A percentile compares a stretch with the other conserved stretches of the same genome.
phyloP scores from a whole-genome alignment of 2,797 vertebrate species.

The Euthynnus affinis region DNA sequence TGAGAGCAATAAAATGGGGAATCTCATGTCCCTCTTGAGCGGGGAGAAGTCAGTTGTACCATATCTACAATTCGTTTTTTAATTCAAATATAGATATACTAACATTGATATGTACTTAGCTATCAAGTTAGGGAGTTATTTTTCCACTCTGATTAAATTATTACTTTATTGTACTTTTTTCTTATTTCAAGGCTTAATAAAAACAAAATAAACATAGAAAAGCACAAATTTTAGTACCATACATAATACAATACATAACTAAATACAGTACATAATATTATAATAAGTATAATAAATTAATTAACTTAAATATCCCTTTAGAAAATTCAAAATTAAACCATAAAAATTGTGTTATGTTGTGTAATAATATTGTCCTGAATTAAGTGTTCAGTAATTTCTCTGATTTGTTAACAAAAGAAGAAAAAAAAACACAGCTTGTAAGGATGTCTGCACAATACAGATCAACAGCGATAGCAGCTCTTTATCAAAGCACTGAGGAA shows the following conservation, averaged over 20 bases:
- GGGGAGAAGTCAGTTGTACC: constrained; percentile 25
- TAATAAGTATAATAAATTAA: constrained; percentile 10
- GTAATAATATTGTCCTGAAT: constrained; percentile 1
- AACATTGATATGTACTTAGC: background rate
- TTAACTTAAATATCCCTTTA: background rate
- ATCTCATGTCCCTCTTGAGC: constrained; percentile 63
- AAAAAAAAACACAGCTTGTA: constrained; percentile 39
- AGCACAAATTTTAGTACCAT: background rate
- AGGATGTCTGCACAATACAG: constrained; percentile 27
- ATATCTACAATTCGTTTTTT: constrained; percentile 14
- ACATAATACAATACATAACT: background rate
- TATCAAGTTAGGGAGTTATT: background rate
- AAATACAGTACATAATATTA: no score
- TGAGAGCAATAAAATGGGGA: constrained; percentile 55
- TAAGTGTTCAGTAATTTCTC: background rate
- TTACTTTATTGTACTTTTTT: background rate
- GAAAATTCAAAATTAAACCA: background rate
- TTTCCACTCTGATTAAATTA: constrained; percentile 10
- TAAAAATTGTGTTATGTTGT: background rate
- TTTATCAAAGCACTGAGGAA: constrained; percentile 67
- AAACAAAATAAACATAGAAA: background rate
- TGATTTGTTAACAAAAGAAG: constrained; percentile 38
- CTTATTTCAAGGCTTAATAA: background rate
- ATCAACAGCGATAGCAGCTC: constrained; percentile 51
- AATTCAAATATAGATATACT: constrained; percentile 23